Percentiles rank a stretch among this genome's conserved stretches.
Conservation (phyloP, 2,113 vertebrate genomes). For the Agelaius tricolor region DNA sequence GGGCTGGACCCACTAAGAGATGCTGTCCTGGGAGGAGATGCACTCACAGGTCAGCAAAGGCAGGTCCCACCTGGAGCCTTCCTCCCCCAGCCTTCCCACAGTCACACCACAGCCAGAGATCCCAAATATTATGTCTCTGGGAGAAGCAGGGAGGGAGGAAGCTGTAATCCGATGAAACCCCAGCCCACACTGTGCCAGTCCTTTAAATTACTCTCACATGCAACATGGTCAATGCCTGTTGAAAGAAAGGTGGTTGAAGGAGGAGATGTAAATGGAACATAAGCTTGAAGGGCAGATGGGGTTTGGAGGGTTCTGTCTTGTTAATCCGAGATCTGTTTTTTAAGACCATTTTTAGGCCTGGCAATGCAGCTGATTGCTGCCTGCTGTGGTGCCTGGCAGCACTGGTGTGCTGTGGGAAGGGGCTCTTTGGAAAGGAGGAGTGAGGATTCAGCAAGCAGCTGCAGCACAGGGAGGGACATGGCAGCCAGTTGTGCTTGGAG, state of each 20-base stretch:
- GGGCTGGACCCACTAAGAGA: not conserved
- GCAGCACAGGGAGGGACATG: not conserved
- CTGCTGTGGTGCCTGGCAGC: not conserved
- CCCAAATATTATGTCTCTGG: not conserved
- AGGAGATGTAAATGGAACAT: not conserved
- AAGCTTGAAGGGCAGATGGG: not conserved
- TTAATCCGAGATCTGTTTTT: not conserved
- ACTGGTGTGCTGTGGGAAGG: fast-evolving
- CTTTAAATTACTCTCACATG: not conserved
- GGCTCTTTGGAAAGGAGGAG: not conserved
- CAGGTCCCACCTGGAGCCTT: not conserved
- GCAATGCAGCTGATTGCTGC: not conserved
- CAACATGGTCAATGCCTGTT: not conserved
- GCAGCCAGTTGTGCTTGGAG: not conserved
- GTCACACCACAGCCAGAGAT: not conserved
- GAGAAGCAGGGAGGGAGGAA: not conserved
- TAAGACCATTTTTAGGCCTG: not conserved
- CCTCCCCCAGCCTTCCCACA: not conserved
- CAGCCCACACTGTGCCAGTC: not conserved
- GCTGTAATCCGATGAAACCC: not conserved
- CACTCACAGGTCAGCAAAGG: not conserved
- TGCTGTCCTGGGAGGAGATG: not conserved
- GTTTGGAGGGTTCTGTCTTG: not conserved
- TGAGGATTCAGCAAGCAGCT: not conserved
- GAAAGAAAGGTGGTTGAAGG: not conserved